phyloP scores from a whole-genome alignment of 2,113 vertebrate genomes.

The Oryzias javanicus region DNA sequence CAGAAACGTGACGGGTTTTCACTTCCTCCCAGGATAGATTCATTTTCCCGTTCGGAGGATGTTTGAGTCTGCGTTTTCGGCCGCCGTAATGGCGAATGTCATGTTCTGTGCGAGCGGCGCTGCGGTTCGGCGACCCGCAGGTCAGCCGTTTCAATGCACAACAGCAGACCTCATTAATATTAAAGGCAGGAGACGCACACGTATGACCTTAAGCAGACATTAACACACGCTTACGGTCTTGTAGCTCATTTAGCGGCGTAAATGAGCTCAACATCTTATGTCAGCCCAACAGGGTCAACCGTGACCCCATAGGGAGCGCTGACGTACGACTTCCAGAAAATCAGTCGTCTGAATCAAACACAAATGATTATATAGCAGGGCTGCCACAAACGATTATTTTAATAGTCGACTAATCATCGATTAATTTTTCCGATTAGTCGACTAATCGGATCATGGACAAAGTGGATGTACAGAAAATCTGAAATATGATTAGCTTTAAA shows the following conservation, averaged over 20 bases:
- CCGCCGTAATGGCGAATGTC: neutral
- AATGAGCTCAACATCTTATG: no score
- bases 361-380: no score
- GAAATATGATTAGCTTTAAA: no score
- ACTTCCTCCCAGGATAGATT: neutral
- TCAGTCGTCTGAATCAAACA: no score
- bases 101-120: conserved; percentile 2
- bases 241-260: neutral
- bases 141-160: conserved; percentile 9
- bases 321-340: no score
- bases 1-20: conserved; percentile 10
- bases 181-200: conserved; percentile 29
- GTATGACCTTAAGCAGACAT: conserved; percentile 16
- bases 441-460: no score
- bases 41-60: neutral
- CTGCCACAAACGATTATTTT: no score
- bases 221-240: conserved; percentile 1
- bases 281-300: no score
- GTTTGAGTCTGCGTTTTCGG: conserved; percentile 18
- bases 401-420: no score
- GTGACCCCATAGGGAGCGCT: no score
- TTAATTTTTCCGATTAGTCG: no score
- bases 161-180: conserved; percentile 31
- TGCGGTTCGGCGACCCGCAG: conserved; percentile 3
- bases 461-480: no score